Conservation (phyloP, 2,113 vertebrate genomes). For the Romanogobio albipinnatus region DNA sequence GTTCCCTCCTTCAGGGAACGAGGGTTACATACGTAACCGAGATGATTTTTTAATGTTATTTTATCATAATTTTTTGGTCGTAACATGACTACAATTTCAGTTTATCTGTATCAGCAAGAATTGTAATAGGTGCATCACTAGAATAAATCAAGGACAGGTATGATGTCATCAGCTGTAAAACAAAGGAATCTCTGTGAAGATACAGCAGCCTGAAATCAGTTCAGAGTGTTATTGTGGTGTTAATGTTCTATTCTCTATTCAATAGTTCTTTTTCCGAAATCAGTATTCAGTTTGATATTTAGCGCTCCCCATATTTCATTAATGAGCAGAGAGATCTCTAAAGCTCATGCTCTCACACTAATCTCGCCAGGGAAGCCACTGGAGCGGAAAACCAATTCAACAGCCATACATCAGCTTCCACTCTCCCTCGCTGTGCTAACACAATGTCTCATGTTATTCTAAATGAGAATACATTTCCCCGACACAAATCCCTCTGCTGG, state of each 20-base stretch:
- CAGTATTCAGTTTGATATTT: slow-evolving; percentile 37
- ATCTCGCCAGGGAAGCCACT: slow-evolving; percentile 42
- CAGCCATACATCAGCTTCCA: slow-evolving; percentile 32
- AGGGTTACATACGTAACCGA: too few relatives aligned
- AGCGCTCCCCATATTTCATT: slow-evolving; percentile 45
- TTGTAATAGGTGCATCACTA: background rate
- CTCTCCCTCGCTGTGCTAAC: slow-evolving; percentile 27
- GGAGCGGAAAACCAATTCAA: slow-evolving; percentile 33
- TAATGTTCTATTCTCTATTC: background rate
- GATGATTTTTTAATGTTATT: too few relatives aligned
- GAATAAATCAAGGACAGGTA: background rate
- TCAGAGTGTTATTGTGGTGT: background rate
- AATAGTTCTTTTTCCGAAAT: slow-evolving; percentile 36
- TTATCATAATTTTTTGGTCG: too few relatives aligned
- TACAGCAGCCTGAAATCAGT: background rate
- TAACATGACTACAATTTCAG: too few relatives aligned
- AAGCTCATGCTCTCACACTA: slow-evolving; percentile 40
- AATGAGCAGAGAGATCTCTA: slow-evolving; percentile 47
- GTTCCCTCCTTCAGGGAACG: too few relatives aligned
- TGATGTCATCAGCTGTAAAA: background rate
- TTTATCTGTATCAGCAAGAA: background rate
- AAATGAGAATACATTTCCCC: slow-evolving; percentile 46
- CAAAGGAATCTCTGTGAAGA: background rate
- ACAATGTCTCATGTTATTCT: slow-evolving; percentile 36
- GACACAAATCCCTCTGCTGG: slow-evolving; percentile 52